Evolutionary conservation across 2,888 invertebrate genomes (phyloP).

Genomic region (Ophonus ardosiacus): DNA sequence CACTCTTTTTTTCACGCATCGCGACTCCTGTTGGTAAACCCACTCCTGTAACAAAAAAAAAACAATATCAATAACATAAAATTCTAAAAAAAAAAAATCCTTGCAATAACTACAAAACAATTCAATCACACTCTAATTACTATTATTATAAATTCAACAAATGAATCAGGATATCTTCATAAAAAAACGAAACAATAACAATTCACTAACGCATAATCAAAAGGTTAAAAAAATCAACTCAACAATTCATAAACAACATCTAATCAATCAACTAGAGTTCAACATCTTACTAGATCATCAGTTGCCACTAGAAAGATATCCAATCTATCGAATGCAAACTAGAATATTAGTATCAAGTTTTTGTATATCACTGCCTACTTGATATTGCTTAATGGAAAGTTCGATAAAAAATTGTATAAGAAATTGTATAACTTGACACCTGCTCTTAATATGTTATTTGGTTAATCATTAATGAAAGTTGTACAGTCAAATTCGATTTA

Average conservation of each 20-base stretch:
- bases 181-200: background rate
- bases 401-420: slow-evolving; percentile 25
- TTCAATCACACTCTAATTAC: background rate
- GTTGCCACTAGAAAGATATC: background rate
- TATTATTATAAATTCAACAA: background rate
- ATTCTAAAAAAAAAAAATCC: background rate
- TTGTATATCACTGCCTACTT: slow-evolving; percentile 9
- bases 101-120: slow-evolving; percentile 40
- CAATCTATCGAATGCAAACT: slow-evolving; percentile 11
- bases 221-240: background rate
- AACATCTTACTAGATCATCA: background rate
- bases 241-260: slow-evolving; percentile 16
- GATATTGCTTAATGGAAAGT: slow-evolving; percentile 28
- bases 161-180: background rate
- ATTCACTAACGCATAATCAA: background rate
- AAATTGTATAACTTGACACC: background rate
- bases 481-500: slow-evolving; percentile 4
- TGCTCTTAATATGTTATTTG: slow-evolving; percentile 15
- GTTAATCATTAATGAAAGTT: slow-evolving; percentile 24
- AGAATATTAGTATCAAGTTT: background rate
- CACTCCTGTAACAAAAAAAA: slow-evolving; percentile 72
- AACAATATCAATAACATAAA: background rate
- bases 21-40: slow-evolving; percentile 84
- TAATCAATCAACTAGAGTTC: slow-evolving; percentile 4
- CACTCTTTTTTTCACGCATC: slow-evolving; percentile 95